Percentiles rank a stretch among this genome's conserved stretches.
Conservation (phyloP, 2,888 invertebrate genomes). For the Calliscelio sp. region DNA sequence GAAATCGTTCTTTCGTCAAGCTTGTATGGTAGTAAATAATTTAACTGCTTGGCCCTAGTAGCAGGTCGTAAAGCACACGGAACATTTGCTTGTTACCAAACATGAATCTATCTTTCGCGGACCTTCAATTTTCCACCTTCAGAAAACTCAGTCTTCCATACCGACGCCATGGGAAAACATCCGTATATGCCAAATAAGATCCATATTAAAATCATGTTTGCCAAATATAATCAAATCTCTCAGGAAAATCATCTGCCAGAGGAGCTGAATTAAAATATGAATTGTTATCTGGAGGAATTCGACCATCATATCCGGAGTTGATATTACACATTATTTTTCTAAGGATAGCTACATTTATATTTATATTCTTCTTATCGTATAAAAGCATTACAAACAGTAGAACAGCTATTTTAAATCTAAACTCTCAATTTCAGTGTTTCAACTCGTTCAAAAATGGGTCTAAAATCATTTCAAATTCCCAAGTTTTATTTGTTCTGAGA, state of each 20-base stretch:
- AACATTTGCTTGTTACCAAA: constrained; percentile 32
- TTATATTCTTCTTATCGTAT: too few species aligned
- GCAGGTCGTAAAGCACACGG: constrained; percentile 36
- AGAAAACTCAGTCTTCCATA: constrained; percentile 1
- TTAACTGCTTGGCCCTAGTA: constrained; percentile 72
- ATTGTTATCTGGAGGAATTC: not conserved
- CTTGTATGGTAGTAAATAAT: constrained; percentile 78
- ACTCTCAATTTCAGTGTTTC: not conserved
- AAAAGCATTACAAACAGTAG: too few species aligned
- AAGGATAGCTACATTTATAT: too few species aligned
- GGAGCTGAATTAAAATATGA: not conserved
- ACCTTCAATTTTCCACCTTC: constrained; percentile 16
- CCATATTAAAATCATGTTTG: constrained; percentile 50
- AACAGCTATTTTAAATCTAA: too few species aligned
- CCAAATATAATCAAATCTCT: constrained; percentile 46
- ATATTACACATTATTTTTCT: too few species aligned
- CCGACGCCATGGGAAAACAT: constrained; percentile 13
- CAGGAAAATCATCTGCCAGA: constrained; percentile 6
- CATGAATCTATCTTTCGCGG: not conserved
- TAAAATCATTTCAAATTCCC: not conserved
- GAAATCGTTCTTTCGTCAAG: constrained; percentile 63
- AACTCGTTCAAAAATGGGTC: not conserved
- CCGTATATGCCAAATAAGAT: constrained; percentile 18
- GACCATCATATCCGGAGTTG: not conserved
- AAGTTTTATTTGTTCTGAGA: not conserved